Base-by-base conservation (phyloP, 2,113 vertebrate genomes). In the Stercorarius parasiticus region DNA sequence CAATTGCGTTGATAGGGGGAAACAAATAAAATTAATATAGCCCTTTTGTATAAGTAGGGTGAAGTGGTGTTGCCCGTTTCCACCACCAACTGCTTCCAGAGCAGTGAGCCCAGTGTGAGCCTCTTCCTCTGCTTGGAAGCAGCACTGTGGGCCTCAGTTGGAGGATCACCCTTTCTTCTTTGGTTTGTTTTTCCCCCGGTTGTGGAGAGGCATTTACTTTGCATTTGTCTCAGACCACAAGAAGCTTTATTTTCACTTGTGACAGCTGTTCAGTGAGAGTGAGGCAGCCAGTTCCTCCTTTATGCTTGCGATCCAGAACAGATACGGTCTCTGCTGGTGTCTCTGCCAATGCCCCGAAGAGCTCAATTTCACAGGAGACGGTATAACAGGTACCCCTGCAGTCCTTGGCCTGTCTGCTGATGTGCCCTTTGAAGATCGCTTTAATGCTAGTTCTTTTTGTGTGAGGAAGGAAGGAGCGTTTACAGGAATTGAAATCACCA, bases 211-310 rank as follows among this genome's bases (percentile, higher is more conserved):
- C 83, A 79, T 89, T 94, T 43, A 79, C 69, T 93, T 82, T 79
- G 88, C 76, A 83, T 92, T 76, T 94, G 83, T 69, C 58, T 93
- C 73, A 86, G 76, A 91, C 88, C 81, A 80, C 88, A 93, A 34
- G 49, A 61, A 94, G 73, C 77, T 97, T 93, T 85, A 38, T 96
- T 97, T 95, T 96, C 88, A 53, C 73, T 95, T 89, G 81, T 93
- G 83, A 69, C 73, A 89, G 86, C 88, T 86, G 86, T 67, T 95
- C 64, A 95, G 92, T 8, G 67, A 94, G 74, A 95, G 88, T 84
- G 86, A 92, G 71, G 88, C 61, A 87, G 72, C 40, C 73, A 61
- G 93, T 86, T 96, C 88, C 69, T 79, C 38, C 69, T 70, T 88
- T 78, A 8, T 52, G 73, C 62, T 55, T 59, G 59, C 1, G 11